Evolutionary conservation across 2,113 vertebrate species (phyloP), one percentile per base, ranked within the genome.

Genomic region (Aphyosemion australe): DNA sequence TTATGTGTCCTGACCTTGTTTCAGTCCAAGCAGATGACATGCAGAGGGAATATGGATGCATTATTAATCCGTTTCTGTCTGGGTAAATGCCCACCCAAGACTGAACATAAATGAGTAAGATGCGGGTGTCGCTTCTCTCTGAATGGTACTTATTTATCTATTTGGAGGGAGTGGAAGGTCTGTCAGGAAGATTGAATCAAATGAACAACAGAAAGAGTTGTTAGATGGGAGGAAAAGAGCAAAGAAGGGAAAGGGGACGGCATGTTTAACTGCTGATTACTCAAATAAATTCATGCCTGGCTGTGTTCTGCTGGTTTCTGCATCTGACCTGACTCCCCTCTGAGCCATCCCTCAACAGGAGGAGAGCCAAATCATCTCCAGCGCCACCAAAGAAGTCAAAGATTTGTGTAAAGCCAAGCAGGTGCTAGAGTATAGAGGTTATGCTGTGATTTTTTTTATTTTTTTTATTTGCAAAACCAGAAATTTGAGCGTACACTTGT

Each of bases 61-160:
- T 78, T 74, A 84, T 82, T 72, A 81, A 89, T 85, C 65, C 59
- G 37, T 73, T 78, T 76, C 62, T 48, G 76, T 72, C 61, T 32
- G 69, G 71, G 63, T 73, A 76, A 84, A 87, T 62, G 61, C 58
- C 73, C 62, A 26, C 53, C 69, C 55, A 50, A 34, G 79, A 41
- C 65, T 56, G 65, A 32, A 69, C 74, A 80, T 68, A 39, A 34
- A 77, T 58, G 82, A 41, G 73, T 8, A 20, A 45, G 55, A 67
- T 56, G 42, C 26, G 1, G 41, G 51, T 39, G 58, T 62, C 21
- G 8, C 69, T 61, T 67, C 31, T 59, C 61, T 51, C 48, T 78
- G 67, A 82, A 69, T 43, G 65, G 61, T 60, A 49, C 71, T 85
- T 86, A 81, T 85, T 84, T 80, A 78, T 84, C 74, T 79, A 68